These are phyloP conservation scores for Centruroides sculpturatus DNA, from an alignment of 1,140 invertebrate species.

Conservation along the genomic window DNA sequence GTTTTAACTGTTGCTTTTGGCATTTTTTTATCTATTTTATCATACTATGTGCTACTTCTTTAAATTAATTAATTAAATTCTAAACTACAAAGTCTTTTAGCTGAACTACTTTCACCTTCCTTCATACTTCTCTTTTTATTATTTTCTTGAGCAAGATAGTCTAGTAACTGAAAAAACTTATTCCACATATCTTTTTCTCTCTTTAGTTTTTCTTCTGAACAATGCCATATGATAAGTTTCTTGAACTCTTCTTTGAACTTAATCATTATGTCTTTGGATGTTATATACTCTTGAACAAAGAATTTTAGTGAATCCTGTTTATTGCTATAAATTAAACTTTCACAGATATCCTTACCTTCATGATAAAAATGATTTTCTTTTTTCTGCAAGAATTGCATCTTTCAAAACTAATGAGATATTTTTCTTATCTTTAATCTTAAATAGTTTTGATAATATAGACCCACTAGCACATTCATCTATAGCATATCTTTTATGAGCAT, in stretches of 20 bases:
- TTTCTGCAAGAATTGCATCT: background rate
- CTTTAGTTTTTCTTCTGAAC: background rate
- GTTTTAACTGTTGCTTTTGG: too few species aligned
- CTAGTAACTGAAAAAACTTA: conserved; percentile 5
- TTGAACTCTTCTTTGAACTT: conserved; percentile 4
- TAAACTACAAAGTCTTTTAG: conserved; percentile 3
- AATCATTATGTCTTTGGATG: background rate
- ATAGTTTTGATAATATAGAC: background rate
- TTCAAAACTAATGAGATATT: background rate
- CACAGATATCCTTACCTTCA: too few species aligned
- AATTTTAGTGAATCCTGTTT: conserved; percentile 2
- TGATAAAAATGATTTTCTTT: too few species aligned
- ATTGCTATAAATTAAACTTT: too few species aligned
- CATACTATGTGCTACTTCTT: too few species aligned
- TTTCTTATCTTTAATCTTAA: background rate
- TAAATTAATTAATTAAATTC: too few species aligned
- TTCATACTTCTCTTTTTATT: conserved; percentile 5
- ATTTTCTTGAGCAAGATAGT: conserved; percentile 1
- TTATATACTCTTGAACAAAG: conserved; percentile 5
- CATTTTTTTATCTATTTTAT: too few species aligned
- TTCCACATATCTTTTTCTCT: background rate
- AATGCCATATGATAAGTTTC: background rate
- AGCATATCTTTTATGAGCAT: conserved; percentile 3
- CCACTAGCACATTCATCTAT: background rate
- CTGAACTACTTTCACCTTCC: conserved; percentile 3